Evolutionary conservation across 2,797 vertebrate genomes (phyloP).

Genomic region (Cryptoprocta ferox): DNA sequence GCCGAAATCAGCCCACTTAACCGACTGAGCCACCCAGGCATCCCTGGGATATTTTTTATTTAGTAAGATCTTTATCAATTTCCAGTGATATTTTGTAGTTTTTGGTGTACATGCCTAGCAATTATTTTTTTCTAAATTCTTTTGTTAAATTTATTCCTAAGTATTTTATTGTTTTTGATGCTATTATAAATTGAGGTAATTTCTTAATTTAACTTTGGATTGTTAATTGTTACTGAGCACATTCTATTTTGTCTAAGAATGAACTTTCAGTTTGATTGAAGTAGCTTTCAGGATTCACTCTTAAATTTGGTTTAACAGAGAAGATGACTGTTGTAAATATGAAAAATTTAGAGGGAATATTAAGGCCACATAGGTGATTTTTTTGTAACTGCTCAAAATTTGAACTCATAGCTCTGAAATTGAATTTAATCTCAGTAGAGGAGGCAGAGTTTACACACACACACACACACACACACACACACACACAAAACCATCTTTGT

Average conservation of each 20-base stretch:
- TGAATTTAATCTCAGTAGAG: neutral
- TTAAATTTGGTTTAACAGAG: neutral
- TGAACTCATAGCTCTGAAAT: neutral
- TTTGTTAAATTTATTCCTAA: neutral
- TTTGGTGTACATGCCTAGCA: neutral
- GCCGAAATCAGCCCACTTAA: too few relatives aligned
- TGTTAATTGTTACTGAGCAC: neutral
- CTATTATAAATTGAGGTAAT: neutral
- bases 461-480: too few relatives aligned
- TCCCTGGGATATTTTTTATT: neutral
- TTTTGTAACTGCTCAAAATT: neutral
- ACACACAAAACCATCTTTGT: neutral
- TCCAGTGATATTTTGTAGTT: neutral
- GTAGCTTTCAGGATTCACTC: neutral
- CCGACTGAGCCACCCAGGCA: too few relatives aligned
- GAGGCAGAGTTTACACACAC: neutral
- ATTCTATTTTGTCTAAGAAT: conserved; percentile 22
- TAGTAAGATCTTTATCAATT: neutral
- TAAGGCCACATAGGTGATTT: neutral
- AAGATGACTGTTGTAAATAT: neutral
- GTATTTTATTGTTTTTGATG: neutral
- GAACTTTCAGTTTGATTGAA: neutral
- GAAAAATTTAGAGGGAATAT: neutral
- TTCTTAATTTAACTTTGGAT: neutral
- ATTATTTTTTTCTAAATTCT: neutral